These are phyloP conservation scores for Capitulum mitella DNA, from an alignment of 2,888 invertebrate species.

Conservation along the genomic window DNA sequence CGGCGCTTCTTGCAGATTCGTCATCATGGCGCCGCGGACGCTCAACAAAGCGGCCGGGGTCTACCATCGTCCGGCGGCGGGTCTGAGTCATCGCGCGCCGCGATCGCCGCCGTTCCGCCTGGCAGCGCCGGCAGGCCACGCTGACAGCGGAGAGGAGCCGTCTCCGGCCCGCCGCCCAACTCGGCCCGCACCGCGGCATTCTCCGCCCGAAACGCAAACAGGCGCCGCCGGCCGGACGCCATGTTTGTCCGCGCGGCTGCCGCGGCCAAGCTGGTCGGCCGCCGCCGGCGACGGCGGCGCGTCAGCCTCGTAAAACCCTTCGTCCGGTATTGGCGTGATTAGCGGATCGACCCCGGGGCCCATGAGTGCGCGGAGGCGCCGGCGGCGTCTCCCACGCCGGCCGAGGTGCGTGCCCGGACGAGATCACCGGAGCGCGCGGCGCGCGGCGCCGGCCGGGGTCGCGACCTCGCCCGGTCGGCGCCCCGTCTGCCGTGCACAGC, in stretches of 20 bases:
- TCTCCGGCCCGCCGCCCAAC: not conserved
- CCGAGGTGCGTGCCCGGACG: not conserved
- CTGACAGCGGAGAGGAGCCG: not conserved
- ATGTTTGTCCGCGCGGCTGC: not conserved
- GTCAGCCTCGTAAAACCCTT: not conserved
- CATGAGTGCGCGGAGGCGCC: not conserved
- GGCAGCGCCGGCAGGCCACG: too few species aligned
- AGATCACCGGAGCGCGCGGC: not conserved
- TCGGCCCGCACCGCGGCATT: not conserved
- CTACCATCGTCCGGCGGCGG: too few species aligned
- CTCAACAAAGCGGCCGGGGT: too few species aligned
- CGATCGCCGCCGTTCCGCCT: too few species aligned
- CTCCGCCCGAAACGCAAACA: conserved; percentile 1
- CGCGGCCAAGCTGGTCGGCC: not conserved
- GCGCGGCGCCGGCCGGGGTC: not conserved
- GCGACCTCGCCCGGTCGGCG: not conserved
- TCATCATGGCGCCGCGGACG: too few species aligned
- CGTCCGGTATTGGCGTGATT: not conserved
- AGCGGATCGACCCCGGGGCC: not conserved
- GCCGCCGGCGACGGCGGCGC: not conserved
- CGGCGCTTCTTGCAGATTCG: too few species aligned
- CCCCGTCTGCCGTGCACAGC: not conserved
- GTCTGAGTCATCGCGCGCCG: too few species aligned
- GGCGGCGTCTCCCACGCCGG: not conserved
- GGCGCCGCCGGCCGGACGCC: too few species aligned